Evolutionary conservation across 2,797 vertebrate genomes (phyloP).

Genomic region (Pseudochaenichthys georgianus): DNA sequence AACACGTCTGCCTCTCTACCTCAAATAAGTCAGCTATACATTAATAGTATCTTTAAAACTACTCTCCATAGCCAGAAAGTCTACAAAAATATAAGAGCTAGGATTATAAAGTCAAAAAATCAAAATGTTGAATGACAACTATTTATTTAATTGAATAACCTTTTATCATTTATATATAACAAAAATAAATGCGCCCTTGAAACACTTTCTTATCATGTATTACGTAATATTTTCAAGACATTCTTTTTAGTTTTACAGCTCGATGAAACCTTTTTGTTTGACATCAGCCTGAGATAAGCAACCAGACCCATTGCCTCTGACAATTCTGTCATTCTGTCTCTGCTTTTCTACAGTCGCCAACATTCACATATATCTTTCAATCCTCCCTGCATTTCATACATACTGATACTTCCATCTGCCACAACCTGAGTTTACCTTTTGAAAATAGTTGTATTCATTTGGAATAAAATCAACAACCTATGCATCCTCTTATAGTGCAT

Average conservation of each 20-base stretch:
- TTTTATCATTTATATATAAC: no score
- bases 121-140: no score
- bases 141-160: no score
- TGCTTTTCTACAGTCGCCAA: conserved; percentile 11
- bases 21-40: background rate
- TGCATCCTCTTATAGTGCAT: no score
- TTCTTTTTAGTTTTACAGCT: no score
- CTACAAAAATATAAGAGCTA: background rate
- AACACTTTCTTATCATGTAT: no score
- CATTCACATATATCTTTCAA: conserved; percentile 5
- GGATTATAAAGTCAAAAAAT: no score
- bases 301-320: background rate
- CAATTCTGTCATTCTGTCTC: background rate
- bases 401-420: background rate
- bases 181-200: no score
- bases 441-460: background rate
- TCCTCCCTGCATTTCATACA: background rate
- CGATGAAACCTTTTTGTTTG: no score
- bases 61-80: background rate
- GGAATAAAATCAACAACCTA: conserved; percentile 1
- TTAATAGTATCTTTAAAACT: background rate
- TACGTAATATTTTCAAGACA: no score
- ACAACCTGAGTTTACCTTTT: background rate
- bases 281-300: background rate
- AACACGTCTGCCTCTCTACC: background rate